Conservation (phyloP, 2,797 vertebrate genomes). For the Argya squamiceps region DNA sequence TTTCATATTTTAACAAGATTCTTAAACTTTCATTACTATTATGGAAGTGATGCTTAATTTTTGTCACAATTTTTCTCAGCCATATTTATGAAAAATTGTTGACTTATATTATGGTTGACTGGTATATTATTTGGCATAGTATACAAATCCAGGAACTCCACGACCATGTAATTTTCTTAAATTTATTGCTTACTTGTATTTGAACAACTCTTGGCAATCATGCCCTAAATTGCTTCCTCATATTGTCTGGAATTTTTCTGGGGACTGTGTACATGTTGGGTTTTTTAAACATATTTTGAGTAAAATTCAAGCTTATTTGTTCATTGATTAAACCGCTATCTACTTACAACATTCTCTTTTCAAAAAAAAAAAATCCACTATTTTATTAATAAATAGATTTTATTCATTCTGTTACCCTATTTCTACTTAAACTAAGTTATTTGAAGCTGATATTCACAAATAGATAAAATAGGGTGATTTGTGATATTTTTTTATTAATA, state of each 20-base stretch:
- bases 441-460: neutral
- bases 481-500: neutral
- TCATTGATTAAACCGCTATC: neutral
- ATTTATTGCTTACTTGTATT: conserved; percentile 31
- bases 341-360: neutral
- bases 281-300: neutral
- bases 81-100: conserved; percentile 24
- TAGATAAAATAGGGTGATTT: neutral
- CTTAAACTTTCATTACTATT: neutral
- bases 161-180: conserved; percentile 34
- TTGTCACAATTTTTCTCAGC: neutral
- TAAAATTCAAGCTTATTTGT: conserved; percentile 15
- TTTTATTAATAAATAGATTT: neutral
- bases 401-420: neutral
- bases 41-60: neutral
- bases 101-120: too few relatives aligned
- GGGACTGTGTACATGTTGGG: neutral
- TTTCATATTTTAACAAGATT: neutral
- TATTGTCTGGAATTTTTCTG: conserved; percentile 45
- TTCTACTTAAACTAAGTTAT: neutral
- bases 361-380: neutral
- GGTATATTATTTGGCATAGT: neutral
- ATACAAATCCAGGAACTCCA: neutral
- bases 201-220: conserved; percentile 20
- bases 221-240: conserved; percentile 28